phyloP scores from a whole-genome alignment of 2,113 vertebrate genomes.

The Odontophorus gujanensis region DNA sequence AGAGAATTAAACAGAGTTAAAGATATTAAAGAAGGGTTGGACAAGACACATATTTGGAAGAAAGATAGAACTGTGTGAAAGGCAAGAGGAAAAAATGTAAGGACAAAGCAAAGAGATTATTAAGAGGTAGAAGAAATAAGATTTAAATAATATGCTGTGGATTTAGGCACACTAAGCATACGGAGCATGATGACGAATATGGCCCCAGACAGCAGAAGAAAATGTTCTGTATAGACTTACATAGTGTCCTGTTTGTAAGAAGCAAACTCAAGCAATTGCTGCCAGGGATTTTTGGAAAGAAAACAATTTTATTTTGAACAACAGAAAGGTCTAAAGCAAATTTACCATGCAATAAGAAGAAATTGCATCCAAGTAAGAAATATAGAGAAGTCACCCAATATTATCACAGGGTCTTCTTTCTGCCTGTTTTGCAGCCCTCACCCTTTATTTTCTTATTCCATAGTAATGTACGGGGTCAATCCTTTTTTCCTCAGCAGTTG shows the following conservation, averaged over 20 bases:
- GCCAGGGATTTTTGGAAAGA: neutral
- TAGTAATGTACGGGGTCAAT: conserved; percentile 3
- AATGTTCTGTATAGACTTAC: neutral
- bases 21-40: neutral
- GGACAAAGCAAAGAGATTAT: neutral
- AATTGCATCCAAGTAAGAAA: neutral
- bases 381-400: neutral
- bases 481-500: conserved; percentile 37
- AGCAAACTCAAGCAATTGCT: neutral
- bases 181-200: neutral
- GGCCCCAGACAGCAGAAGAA: neutral
- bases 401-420: neutral
- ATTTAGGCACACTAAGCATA: neutral
- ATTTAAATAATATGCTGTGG: neutral
- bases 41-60: neutral
- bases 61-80: neutral
- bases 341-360: neutral
- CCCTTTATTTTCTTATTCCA: neutral
- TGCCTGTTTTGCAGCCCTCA: neutral
- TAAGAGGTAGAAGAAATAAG: neutral
- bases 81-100: neutral
- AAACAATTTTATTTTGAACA: neutral
- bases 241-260: neutral
- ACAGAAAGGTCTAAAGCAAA: neutral
- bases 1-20: neutral